Conservation (phyloP, 2,113 vertebrate genomes). For the Solea solea region DNA sequence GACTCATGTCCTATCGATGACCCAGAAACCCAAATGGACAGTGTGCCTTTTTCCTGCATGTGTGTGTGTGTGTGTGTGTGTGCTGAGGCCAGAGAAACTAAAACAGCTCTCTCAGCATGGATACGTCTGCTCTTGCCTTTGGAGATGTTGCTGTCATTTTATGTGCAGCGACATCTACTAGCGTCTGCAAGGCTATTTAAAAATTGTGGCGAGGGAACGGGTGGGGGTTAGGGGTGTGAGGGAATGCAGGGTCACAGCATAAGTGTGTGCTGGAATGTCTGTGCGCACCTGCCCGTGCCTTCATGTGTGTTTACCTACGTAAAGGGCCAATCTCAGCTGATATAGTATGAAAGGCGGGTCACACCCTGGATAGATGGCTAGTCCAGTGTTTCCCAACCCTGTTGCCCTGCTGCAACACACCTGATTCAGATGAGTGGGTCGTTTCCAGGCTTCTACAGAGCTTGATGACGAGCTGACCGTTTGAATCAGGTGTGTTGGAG, state of each 20-base stretch:
- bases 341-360: too few species aligned
- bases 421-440: too few species aligned
- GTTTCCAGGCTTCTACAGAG: too few species aligned
- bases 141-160: slow-evolving; percentile 70
- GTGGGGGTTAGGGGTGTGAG: slow-evolving; percentile 25
- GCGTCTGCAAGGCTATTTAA: slow-evolving; percentile 59
- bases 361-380: too few species aligned
- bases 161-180: slow-evolving; percentile 59
- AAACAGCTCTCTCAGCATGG: slow-evolving; percentile 60
- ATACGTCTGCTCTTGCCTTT: slow-evolving; percentile 57
- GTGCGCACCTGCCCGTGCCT: neutral
- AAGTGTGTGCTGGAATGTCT: slow-evolving; percentile 13
- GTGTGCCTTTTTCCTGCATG: slow-evolving; percentile 8
- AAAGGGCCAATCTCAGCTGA: too few species aligned
- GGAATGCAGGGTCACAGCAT: slow-evolving; percentile 39
- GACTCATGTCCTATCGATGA: slow-evolving; percentile 32
- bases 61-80: neutral
- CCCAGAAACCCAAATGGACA: slow-evolving; percentile 5
- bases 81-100: slow-evolving; percentile 14
- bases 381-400: slow-evolving; percentile 25
- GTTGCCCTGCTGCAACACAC: neutral
- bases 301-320: slow-evolving; percentile 10
- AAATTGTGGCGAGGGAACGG: slow-evolving; percentile 53
- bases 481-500: too few species aligned
- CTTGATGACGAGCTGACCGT: too few species aligned